Evolutionary conservation across 1,140 invertebrate species (phyloP).

Genomic region (Berghia stephanieae): DNA sequence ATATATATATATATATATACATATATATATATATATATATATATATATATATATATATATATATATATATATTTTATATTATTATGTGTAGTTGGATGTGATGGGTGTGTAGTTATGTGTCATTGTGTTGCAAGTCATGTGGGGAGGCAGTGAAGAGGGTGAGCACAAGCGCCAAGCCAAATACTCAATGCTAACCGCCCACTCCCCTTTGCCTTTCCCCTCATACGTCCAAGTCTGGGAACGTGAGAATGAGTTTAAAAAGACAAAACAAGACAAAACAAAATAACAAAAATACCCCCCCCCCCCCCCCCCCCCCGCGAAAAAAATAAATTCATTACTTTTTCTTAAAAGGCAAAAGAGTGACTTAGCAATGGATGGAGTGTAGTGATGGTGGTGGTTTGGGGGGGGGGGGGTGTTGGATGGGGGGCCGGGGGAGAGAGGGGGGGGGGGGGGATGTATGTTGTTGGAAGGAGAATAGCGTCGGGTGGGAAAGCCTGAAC

Average conservation of each 20-base stretch:
- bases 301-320: too few species aligned
- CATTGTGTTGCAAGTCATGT: neutral
- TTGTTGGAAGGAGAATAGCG: neutral
- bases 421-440: too few species aligned
- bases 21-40: neutral
- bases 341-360: neutral
- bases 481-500: neutral
- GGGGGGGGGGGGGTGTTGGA: too few species aligned
- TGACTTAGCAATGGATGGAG: neutral
- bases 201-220: neutral
- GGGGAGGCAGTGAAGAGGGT: neutral
- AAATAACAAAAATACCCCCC: too few species aligned
- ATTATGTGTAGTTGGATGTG: neutral
- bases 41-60: neutral
- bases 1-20: neutral
- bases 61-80: neutral
- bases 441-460: too few species aligned
- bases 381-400: neutral
- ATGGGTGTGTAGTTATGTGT: neutral
- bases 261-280: conserved; percentile 8
- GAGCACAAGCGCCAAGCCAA: neutral
- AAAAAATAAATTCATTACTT: too few species aligned
- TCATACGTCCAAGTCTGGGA: conserved; percentile 16
- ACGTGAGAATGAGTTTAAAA: neutral
- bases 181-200: neutral